These are phyloP conservation scores for Laterallus jamaicensis DNA, from an alignment of 2,113 vertebrate genomes.

Conservation along the genomic window DNA sequence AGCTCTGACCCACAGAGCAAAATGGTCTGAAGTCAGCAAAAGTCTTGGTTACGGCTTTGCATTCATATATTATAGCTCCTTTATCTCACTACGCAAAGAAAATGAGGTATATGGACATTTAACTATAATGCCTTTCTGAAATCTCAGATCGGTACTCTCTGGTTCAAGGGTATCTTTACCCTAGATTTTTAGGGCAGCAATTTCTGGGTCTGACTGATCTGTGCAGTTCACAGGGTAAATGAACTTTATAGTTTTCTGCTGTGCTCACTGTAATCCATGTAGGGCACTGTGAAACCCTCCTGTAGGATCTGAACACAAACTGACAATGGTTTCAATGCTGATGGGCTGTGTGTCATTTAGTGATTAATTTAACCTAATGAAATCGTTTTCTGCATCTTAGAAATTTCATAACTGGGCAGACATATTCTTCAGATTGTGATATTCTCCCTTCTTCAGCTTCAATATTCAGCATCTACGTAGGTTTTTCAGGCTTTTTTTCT, in stretches of 20 bases:
- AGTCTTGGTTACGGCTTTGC: background rate
- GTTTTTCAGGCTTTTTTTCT: background rate
- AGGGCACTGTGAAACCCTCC: background rate
- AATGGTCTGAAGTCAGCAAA: background rate
- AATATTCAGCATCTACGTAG: background rate
- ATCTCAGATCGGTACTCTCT: background rate
- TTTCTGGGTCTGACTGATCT: background rate
- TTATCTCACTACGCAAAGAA: background rate
- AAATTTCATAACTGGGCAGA: background rate
- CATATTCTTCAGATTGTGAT: background rate
- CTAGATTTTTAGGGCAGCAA: background rate
- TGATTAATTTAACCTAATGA: background rate
- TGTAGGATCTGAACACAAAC: background rate
- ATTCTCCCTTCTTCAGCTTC: background rate
- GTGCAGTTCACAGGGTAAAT: background rate
- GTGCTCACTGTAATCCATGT: background rate
- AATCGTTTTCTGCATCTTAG: background rate
- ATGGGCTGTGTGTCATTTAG: background rate
- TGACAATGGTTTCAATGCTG: background rate
- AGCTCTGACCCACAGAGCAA: background rate
- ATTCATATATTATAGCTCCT: background rate
- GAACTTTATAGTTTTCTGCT: background rate
- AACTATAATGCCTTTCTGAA: background rate
- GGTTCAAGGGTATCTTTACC: background rate
- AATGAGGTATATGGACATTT: background rate